These are phyloP conservation scores for Celastrina argiolus DNA, from an alignment of 2,888 invertebrate species.

Conservation along the genomic window DNA sequence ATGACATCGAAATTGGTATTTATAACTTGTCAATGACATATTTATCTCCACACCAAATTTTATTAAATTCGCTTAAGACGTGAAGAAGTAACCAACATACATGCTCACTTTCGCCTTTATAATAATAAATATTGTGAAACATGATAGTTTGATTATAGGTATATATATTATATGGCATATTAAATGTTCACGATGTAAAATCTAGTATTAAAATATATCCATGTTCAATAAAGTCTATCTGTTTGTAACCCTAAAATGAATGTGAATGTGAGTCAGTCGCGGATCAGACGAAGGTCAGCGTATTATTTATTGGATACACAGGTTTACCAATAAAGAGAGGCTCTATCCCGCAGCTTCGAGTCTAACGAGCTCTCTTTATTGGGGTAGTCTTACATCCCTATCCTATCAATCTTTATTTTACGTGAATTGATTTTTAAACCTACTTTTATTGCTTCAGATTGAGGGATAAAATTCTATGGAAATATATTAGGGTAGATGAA, in stretches of 20 bases:
- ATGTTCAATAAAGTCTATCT: neutral
- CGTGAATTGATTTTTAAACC: constrained; percentile 7
- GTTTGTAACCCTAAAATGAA: neutral
- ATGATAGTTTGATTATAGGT: too few relatives aligned
- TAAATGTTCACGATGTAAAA: too few relatives aligned
- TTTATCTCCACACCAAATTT: too few relatives aligned
- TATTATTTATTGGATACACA: constrained; percentile 4
- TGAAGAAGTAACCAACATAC: too few relatives aligned
- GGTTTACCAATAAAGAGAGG: neutral
- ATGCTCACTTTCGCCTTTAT: too few relatives aligned
- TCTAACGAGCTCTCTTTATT: constrained; percentile 3
- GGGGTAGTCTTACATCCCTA: constrained; percentile 5
- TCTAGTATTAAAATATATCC: too few relatives aligned
- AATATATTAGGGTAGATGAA: neutral
- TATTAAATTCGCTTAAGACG: too few relatives aligned
- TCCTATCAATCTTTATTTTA: constrained; percentile 4
- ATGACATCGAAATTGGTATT: too few relatives aligned
- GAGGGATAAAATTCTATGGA: neutral
- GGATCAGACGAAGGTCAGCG: neutral
- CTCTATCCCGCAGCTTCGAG: neutral
- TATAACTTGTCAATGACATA: too few relatives aligned
- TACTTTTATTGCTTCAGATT: neutral
- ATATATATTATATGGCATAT: too few relatives aligned
- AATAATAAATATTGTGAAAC: too few relatives aligned
- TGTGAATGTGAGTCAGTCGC: neutral